Conservation (phyloP, 2,888 invertebrate genomes). For the Parochlus steinenii region DNA sequence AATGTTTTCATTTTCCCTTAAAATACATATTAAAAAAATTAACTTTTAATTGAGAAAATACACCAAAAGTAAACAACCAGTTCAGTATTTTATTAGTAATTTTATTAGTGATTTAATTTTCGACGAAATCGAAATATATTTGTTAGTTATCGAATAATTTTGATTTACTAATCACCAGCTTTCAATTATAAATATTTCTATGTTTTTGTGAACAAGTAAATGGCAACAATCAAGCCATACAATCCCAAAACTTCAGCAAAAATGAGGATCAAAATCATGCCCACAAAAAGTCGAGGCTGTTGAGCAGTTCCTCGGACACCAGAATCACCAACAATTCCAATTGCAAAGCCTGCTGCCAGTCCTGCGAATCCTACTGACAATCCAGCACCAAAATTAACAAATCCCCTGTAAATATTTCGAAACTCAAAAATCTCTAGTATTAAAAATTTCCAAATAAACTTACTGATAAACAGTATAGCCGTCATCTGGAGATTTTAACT, state of each 20-base stretch:
- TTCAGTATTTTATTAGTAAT: no score
- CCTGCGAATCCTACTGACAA: conserved; percentile 95
- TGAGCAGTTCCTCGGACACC: conserved; percentile 99
- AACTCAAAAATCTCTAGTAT: no score
- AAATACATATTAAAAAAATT: no score
- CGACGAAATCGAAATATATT: no score
- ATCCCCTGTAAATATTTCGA: conserved; percentile 74
- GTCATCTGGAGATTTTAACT: conserved; percentile 38
- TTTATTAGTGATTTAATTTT: no score
- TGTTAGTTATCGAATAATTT: no score
- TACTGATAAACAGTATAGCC: conserved; percentile 81
- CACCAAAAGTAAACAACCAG: no score
- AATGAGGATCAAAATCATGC: conserved; percentile 99
- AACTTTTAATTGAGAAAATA: no score
- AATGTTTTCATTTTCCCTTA: no score
- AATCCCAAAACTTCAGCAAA: conserved; percentile 99
- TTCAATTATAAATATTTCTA: no score
- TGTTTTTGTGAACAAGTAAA: conserved; percentile 96
- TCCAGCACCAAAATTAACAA: conserved; percentile 94
- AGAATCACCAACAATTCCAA: conserved; percentile 98
- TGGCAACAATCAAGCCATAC: conserved; percentile 99
- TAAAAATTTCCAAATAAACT: no score
- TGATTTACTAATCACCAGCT: no score
- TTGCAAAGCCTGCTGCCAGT: conserved; percentile 96
- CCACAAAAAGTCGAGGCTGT: conserved; percentile 98